Evolutionary conservation across 2,888 invertebrate species (phyloP).

Genomic region (Carabus problematicus): DNA sequence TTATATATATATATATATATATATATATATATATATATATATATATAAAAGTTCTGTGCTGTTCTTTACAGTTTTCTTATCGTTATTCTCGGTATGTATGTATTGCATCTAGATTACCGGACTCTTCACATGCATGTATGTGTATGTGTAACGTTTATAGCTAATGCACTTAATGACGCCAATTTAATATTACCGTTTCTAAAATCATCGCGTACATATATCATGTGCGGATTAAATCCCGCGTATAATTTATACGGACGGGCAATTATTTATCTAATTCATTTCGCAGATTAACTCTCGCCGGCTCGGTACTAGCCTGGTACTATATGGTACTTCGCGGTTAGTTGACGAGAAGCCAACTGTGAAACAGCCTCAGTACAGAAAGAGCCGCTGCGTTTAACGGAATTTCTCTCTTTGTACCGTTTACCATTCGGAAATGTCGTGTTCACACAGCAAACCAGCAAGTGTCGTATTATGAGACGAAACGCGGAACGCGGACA

Average conservation of each 20-base stretch:
- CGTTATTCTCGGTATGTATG: too few species aligned
- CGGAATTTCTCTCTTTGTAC: too few species aligned
- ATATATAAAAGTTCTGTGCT: too few species aligned
- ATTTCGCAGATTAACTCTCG: neutral
- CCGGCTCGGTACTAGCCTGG: too few species aligned
- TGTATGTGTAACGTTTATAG: constrained; percentile 19
- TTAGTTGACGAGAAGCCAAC: constrained; percentile 6
- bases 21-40: too few species aligned
- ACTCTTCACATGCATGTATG: too few species aligned
- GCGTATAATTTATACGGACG: neutral
- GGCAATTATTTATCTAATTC: constrained; percentile 15
- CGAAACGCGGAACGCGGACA: too few species aligned
- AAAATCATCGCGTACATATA: constrained; percentile 40
- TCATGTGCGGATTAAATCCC: constrained; percentile 17
- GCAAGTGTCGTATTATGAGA: too few species aligned
- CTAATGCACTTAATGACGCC: constrained; percentile 41
- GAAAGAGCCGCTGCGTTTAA: constrained; percentile 1
- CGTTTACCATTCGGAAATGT: too few species aligned
- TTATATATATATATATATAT: too few species aligned
- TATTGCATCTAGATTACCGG: constrained; percentile 3
- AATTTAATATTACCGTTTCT: constrained; percentile 41
- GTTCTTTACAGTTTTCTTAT: too few species aligned
- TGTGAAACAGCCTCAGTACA: constrained; percentile 9
- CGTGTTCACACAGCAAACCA: too few species aligned
- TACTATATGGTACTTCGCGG: neutral